These are phyloP conservation scores for Chesias legatella DNA, from an alignment of 2,888 invertebrate species.

Conservation along the genomic window DNA sequence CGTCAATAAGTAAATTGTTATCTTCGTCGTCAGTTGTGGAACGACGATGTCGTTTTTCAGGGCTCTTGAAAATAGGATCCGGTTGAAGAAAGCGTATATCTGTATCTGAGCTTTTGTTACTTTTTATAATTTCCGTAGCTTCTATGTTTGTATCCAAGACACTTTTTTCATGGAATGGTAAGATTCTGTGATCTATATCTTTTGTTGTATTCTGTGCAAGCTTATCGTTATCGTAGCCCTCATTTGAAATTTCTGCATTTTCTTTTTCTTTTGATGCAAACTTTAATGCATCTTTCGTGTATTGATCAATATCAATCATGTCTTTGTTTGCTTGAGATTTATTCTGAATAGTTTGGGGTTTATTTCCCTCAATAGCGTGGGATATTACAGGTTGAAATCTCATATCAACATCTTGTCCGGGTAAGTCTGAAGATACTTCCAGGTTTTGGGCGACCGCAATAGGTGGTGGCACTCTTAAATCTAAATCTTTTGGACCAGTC, in stretches of 20 bases:
- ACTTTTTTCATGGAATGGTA: conserved; percentile 63
- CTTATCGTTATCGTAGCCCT: conserved; percentile 56
- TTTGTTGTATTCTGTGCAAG: conserved; percentile 50
- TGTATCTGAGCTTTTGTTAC: conserved; percentile 61
- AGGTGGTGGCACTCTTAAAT: conserved; percentile 68
- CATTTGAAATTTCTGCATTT: conserved; percentile 68
- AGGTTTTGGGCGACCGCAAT: conserved; percentile 45
- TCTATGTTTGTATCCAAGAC: conserved; percentile 32
- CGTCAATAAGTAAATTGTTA: conserved; percentile 78
- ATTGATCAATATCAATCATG: conserved; percentile 76
- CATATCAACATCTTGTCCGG: conserved; percentile 75
- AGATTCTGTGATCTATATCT: conserved; percentile 74
- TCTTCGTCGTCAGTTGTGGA: conserved; percentile 81
- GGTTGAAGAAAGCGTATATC: conserved; percentile 71
- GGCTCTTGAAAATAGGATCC: conserved; percentile 69
- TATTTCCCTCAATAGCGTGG: conserved; percentile 40
- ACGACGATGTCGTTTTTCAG: conserved; percentile 67
- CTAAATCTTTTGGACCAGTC: conserved; percentile 62
- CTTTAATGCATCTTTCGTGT: conserved; percentile 76
- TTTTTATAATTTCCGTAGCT: conserved; percentile 39
- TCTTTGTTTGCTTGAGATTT: conserved; percentile 55
- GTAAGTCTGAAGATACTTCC: conserved; percentile 50
- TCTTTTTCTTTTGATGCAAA: conserved; percentile 74
- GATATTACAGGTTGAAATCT: conserved; percentile 58
- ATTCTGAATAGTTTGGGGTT: conserved; percentile 36